These are phyloP conservation scores for Microtus pennsylvanicus DNA, from an alignment of 2,113 vertebrate genomes.

Conservation along the genomic window DNA sequence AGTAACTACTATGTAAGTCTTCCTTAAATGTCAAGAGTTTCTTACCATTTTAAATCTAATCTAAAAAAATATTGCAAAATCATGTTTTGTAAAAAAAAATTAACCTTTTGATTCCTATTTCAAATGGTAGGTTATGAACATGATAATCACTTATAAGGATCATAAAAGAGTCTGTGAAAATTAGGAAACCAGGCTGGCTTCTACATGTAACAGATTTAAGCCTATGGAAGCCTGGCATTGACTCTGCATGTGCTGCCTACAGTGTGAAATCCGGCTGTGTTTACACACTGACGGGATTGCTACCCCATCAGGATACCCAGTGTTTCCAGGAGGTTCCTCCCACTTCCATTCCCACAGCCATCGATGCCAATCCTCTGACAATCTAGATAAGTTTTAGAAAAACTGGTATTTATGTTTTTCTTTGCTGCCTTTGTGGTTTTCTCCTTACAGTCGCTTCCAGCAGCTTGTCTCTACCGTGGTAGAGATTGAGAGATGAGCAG, in stretches of 20 bases:
- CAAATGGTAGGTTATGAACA: neutral
- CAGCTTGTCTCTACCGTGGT: neutral
- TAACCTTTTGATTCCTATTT: neutral
- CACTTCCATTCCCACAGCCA: neutral
- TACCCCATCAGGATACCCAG: neutral
- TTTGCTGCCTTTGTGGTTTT: neutral
- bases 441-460: neutral
- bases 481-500: neutral
- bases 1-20: neutral
- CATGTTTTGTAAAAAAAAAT: neutral
- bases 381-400: neutral
- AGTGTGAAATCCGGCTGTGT: neutral
- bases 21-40: neutral
- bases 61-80: neutral
- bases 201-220: neutral
- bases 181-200: neutral
- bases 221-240: neutral
- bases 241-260: neutral
- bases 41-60: neutral
- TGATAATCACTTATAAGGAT: neutral
- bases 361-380: neutral
- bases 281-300: neutral
- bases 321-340: neutral
- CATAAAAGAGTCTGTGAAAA: slow-evolving; percentile 15
- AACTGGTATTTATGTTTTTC: neutral